Percentiles rank a stretch among this genome's conserved stretches.
Evolutionary conservation across 2,113 vertebrate genomes (phyloP).

Genomic region (Aldabrachelys gigantea): DNA sequence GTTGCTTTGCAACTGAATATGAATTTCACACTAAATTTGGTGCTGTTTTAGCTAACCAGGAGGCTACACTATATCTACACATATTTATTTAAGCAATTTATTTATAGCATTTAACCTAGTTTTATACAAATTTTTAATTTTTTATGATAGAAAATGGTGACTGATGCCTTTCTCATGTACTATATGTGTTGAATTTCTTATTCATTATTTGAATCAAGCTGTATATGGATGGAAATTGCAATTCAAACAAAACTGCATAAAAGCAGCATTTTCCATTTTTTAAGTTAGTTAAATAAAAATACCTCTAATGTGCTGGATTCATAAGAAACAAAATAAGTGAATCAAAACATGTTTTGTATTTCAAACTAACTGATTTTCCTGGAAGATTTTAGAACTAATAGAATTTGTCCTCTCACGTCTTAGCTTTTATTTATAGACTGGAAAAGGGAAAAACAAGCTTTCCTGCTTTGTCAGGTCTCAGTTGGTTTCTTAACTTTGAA

Average conservation of each 20-base stretch:
- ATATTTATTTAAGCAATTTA: not conserved
- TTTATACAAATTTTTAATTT: not conserved
- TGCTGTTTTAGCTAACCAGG: not conserved
- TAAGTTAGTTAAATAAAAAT: not conserved
- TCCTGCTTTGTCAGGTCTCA: not conserved
- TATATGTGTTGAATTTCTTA: not conserved
- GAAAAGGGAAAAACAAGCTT: not conserved
- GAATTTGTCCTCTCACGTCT: not conserved
- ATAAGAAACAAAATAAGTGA: not conserved
- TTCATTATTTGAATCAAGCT: not conserved
- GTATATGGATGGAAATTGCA: not conserved
- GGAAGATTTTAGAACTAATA: not conserved
- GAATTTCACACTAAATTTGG: not conserved
- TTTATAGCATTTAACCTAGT: not conserved
- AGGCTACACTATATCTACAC: not conserved
- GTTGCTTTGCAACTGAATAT: not conserved
- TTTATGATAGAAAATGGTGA: not conserved
- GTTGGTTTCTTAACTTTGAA: not conserved
- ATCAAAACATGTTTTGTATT: not conserved
- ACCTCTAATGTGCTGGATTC: not conserved
- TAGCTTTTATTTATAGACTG: not conserved
- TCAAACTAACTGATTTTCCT: not conserved
- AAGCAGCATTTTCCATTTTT: not conserved
- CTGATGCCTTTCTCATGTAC: not conserved
- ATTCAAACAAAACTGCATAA: not conserved